phyloP scores from a whole-genome alignment of 2,888 invertebrate species.

The Rambutsinella grinnellia region DNA sequence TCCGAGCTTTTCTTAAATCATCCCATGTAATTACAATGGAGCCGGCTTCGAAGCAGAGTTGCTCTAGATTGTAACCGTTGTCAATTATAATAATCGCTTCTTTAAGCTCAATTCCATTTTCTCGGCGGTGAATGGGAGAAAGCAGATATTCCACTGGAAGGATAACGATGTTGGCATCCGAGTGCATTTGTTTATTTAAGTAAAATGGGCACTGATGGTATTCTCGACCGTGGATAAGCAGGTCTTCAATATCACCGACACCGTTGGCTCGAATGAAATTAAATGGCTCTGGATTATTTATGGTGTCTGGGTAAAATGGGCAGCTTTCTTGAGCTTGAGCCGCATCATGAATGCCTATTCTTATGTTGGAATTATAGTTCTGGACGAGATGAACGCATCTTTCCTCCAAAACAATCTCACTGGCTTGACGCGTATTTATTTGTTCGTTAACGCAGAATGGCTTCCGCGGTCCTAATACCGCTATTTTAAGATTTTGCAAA shows the following conservation, averaged over 20 bases:
- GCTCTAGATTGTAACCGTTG: constrained; percentile 17
- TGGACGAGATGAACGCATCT: background rate
- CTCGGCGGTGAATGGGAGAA: background rate
- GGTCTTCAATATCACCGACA: background rate
- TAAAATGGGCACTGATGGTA: background rate
- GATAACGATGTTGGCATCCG: background rate
- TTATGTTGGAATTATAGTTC: background rate
- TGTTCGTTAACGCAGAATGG: background rate
- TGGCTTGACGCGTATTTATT: background rate
- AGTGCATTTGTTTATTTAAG: background rate
- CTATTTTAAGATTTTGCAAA: background rate
- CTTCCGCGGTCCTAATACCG: background rate
- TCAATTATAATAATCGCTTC: constrained; percentile 11
- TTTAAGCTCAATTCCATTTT: background rate
- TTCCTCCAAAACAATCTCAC: background rate
- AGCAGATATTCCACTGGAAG: background rate
- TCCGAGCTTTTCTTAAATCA: background rate
- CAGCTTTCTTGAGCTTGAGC: background rate
- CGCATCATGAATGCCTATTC: background rate
- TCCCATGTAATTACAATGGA: background rate
- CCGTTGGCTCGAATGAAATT: background rate
- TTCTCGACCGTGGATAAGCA: background rate
- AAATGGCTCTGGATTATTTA: background rate
- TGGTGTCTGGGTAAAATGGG: background rate
- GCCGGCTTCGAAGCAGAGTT: constrained; percentile 1